Evolutionary conservation across 2,113 vertebrate genomes (phyloP).

Genomic region (Microcebus ravelobensis): DNA sequence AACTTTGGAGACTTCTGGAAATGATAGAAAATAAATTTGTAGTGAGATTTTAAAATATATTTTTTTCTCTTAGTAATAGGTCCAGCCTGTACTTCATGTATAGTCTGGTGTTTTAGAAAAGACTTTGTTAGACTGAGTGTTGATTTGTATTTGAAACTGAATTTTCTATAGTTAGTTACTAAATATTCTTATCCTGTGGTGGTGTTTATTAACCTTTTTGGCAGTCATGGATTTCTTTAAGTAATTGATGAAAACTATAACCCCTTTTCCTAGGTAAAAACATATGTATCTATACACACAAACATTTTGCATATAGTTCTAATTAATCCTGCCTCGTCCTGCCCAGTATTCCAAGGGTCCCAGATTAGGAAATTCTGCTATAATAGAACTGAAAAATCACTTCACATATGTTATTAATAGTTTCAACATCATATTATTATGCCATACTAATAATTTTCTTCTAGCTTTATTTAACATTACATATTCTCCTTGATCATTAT

Average conservation of each 20-base stretch:
- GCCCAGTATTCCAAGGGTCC: not conserved
- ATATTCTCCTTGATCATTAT: slow-evolving; percentile 1
- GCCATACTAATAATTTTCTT: not conserved
- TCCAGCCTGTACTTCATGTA: not conserved
- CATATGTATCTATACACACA: not conserved
- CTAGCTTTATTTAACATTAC: not conserved
- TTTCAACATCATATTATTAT: not conserved
- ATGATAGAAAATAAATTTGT: slow-evolving; percentile 59
- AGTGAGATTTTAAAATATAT: not conserved
- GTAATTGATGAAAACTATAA: not conserved
- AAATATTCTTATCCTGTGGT: slow-evolving; percentile 2
- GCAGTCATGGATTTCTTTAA: slow-evolving; percentile 21
- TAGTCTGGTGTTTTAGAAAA: slow-evolving; percentile 1
- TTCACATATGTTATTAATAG: not conserved
- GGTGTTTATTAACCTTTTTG: not conserved
- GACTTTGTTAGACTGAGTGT: not conserved
- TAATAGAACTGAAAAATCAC: not conserved
- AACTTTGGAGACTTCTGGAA: slow-evolving; percentile 50
- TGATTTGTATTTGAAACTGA: slow-evolving; percentile 36
- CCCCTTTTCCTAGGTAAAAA: not conserved
- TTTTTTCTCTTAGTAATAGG: slow-evolving; percentile 6
- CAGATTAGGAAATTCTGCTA: not conserved
- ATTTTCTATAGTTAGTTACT: slow-evolving; percentile 36
- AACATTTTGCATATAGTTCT: not conserved
- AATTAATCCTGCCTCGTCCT: not conserved